Evolutionary conservation across 2,888 invertebrate genomes (phyloP).

Genomic region (Branchipolynoe longqiensis): DNA sequence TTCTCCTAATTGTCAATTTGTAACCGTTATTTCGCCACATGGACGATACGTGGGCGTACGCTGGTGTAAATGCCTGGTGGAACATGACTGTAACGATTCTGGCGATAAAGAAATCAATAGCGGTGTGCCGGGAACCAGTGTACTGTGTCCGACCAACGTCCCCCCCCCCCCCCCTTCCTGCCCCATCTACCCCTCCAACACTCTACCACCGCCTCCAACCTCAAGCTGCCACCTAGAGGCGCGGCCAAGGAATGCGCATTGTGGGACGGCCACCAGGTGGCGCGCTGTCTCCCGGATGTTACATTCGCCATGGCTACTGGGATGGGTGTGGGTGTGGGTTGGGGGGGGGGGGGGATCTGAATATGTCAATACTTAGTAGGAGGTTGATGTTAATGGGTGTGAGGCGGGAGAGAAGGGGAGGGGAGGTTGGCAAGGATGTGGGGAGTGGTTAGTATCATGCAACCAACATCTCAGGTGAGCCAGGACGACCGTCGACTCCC

Average conservation of each 20-base stretch:
- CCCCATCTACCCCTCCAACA: not conserved
- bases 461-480: not conserved
- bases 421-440: not conserved
- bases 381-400: not conserved
- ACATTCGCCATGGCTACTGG: not conserved
- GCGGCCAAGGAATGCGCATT: conserved; percentile 25
- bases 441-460: not conserved
- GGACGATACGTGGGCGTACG: too few species aligned
- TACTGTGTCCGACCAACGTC: not conserved
- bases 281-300: not conserved
- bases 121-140: not conserved
- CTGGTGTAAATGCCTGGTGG: too few species aligned
- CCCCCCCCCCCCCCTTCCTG: not conserved
- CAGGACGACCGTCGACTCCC: not conserved
- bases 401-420: not conserved
- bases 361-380: not conserved
- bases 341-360: too few species aligned
- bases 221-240: conserved; percentile 35
- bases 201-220: not conserved
- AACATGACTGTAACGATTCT: too few species aligned
- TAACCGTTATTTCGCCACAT: too few species aligned
- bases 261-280: conserved; percentile 21
- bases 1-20: too few species aligned
- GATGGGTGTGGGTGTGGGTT: not conserved
- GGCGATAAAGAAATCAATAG: too few species aligned